A percentile compares a stretch with the other conserved stretches of the same genome.
Conservation (phyloP, 1,140 invertebrate species). For the Drosophila oshimai region DNA sequence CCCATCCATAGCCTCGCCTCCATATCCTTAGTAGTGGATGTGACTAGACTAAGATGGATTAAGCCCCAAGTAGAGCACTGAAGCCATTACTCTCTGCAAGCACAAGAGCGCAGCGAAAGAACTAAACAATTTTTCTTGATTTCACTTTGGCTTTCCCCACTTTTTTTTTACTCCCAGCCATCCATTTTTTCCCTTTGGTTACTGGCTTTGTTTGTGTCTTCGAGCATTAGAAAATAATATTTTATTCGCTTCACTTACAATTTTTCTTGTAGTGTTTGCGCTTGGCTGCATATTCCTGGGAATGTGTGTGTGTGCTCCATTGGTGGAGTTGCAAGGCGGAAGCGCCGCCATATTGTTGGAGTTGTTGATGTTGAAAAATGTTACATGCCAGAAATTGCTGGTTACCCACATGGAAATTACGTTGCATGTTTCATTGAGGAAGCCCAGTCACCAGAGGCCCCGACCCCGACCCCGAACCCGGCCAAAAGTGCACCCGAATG, state of each 20-base stretch:
- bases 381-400: conserved; percentile 81
- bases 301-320: conserved; percentile 10
- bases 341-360: conserved; percentile 71
- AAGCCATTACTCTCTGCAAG: conserved; percentile 25
- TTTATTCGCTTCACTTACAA: conserved; percentile 80
- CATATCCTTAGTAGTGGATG: conserved; percentile 36
- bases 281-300: conserved; percentile 30
- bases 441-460: background rate
- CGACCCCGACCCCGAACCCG: too few relatives aligned
- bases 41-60: conserved; percentile 81
- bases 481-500: conserved; percentile 5
- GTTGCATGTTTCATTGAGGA: conserved; percentile 70
- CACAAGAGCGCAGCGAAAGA: conserved; percentile 11
- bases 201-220: conserved; percentile 48
- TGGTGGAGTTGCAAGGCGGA: conserved; percentile 9
- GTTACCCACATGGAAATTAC: conserved; percentile 81
- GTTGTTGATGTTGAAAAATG: conserved; percentile 82
- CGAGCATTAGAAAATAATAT: conserved; percentile 80
- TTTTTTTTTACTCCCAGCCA: conserved; percentile 17
- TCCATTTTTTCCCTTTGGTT: conserved; percentile 15
- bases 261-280: conserved; percentile 80
- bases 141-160: conserved; percentile 42
- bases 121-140: conserved; percentile 78
- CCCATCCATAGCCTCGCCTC: background rate
- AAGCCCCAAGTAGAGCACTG: conserved; percentile 64